phyloP scores from a whole-genome alignment of 2,113 vertebrate species.

The Entosphenus tridentatus region DNA sequence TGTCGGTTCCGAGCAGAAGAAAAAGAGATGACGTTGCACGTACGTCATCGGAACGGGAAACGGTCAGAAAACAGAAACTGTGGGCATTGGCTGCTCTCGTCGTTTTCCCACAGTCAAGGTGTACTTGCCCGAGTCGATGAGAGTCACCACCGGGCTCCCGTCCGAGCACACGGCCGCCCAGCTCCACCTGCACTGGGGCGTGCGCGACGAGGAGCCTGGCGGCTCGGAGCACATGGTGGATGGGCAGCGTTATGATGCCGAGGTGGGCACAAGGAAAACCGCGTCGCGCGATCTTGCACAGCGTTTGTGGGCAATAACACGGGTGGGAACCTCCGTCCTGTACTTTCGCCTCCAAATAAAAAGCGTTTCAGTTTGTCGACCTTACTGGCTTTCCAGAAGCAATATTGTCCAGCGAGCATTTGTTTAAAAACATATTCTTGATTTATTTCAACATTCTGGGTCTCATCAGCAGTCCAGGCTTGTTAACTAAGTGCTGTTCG shows the following conservation, averaged over 20 bases:
- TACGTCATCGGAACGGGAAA: too few relatives aligned
- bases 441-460: too few relatives aligned
- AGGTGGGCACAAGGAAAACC: conserved; percentile 31
- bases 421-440: too few relatives aligned
- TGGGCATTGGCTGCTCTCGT: conserved; percentile 9
- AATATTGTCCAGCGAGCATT: too few relatives aligned
- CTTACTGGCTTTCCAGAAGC: too few relatives aligned
- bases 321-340: not conserved
- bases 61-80: not conserved
- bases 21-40: not conserved
- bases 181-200: conserved; percentile 84
- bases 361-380: too few relatives aligned
- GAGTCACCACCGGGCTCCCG: conserved; percentile 29
- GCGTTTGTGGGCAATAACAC: not conserved
- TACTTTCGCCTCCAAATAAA: not conserved
- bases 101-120: conserved; percentile 38
- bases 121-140: conserved; percentile 37
- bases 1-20: conserved; percentile 14
- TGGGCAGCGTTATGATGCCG: conserved; percentile 49
- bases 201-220: conserved; percentile 17
- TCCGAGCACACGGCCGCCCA: conserved; percentile 46
- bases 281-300: not conserved
- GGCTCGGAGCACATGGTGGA: conserved; percentile 62
- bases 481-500: too few relatives aligned
- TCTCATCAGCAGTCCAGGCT: too few relatives aligned